Evolutionary conservation across 2,888 invertebrate genomes (phyloP).

Genomic region (Troides oblongomaculatus): DNA sequence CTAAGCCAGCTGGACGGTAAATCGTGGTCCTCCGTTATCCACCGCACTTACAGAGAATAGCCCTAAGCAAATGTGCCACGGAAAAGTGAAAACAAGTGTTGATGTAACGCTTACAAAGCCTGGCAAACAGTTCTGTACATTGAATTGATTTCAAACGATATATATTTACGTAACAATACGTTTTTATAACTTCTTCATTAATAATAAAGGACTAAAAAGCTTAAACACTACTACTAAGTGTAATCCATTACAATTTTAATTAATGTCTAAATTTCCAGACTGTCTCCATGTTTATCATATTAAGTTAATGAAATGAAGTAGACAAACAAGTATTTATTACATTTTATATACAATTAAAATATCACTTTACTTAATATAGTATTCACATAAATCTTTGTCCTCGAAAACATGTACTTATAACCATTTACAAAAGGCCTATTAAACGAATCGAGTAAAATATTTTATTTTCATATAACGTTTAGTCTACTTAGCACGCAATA

Average conservation of each 20-base stretch:
- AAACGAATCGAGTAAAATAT: background rate
- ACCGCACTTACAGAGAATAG: conserved; percentile 32
- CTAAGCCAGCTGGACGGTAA: conserved; percentile 57
- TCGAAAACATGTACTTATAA: background rate
- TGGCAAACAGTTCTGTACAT: conserved; percentile 26
- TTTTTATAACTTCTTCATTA: background rate
- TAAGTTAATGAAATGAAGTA: too few species aligned
- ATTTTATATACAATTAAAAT: background rate
- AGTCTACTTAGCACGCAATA: conserved; percentile 25
- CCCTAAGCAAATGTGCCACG: conserved; percentile 37
- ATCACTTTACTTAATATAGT: background rate
- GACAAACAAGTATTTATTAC: background rate
- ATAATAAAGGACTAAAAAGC: too few species aligned
- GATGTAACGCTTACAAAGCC: conserved; percentile 33
- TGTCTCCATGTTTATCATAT: too few species aligned
- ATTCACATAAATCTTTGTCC: background rate
- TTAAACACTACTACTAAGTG: too few species aligned
- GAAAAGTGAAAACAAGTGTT: conserved; percentile 55
- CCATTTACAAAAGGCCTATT: background rate
- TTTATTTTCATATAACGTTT: conserved; percentile 6
- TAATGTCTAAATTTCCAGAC: too few species aligned
- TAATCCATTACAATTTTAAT: background rate
- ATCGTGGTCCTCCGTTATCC: conserved; percentile 51
- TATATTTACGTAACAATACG: background rate
- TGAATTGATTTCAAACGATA: conserved; percentile 23